A percentile compares a stretch with the other conserved stretches of the same genome.
phyloP scores from a whole-genome alignment of 2,113 vertebrate genomes.

The Corynorhinus townsendii region DNA sequence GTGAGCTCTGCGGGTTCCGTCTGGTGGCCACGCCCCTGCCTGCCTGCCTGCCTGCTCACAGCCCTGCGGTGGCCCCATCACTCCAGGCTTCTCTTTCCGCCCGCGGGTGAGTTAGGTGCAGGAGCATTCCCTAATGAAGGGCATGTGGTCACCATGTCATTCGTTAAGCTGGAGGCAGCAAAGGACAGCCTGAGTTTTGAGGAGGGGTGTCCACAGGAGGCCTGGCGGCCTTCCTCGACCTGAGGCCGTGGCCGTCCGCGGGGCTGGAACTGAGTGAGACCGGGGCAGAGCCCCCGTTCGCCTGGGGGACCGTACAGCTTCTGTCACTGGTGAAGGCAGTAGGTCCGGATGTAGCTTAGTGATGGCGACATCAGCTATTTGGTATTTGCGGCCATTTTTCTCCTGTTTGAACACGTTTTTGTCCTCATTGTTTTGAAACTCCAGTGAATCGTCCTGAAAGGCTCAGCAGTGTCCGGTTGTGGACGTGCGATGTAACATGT shows the following conservation, averaged over 20 bases:
- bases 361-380: not conserved
- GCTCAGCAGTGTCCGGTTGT: not conserved
- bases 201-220: not conserved
- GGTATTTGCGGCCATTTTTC: not conserved
- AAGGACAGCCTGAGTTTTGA: not conserved
- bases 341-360: not conserved
- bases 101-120: not conserved
- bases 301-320: not conserved
- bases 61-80: fast-evolving
- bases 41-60: not conserved
- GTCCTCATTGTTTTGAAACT: not conserved
- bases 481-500: not conserved
- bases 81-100: not conserved
- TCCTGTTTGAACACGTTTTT: not conserved
- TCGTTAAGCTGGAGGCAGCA: not conserved
- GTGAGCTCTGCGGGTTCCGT: not conserved
- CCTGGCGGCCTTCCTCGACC: not conserved
- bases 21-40: not conserved
- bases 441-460: not conserved
- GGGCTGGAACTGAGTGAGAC: not conserved
- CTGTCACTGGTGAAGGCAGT: not conserved
- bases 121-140: not conserved
- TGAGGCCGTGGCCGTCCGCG: not conserved
- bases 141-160: not conserved
- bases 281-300: fast-evolving